Evolutionary conservation across 2,113 vertebrate genomes (phyloP), one percentile per base, ranked within the genome.

Genomic region (Nycticryphes semicollaris): DNA sequence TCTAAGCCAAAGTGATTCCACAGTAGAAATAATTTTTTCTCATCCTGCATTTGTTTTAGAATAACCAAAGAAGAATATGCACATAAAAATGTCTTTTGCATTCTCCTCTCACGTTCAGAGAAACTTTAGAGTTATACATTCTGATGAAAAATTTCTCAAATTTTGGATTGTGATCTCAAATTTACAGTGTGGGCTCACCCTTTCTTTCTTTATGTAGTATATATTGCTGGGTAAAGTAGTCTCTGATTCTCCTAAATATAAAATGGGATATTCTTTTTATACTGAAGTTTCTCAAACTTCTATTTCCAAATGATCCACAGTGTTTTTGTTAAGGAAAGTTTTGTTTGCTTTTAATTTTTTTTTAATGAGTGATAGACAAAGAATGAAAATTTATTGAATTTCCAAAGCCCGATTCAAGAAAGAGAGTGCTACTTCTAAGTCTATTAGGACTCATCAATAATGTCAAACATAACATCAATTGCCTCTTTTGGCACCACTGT

Each of bases 401-500:
- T 66, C 30, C 23, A 56, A 82, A 53, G 11, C 7, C 5, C 3
- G 45, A 3, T 25, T 72, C 6, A 59, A 68, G n/a, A 79, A 74
- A 51, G 28, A 48, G 8, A 35, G 23, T 70, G 8, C 1, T 45
- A 21, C 6, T 83, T 89, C 47, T n/a, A n/a, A n/a, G n/a, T 79
- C 37, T 47, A 20, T 22, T 45, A 39, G 9, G 18, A 62, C 2
- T 39, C 63, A 35, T 6, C 33, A 67, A 10, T 11, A 7, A 73
- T 24, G 12, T 4, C 33, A 24, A 78, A 74, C 3, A 10, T 25
- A 50, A 5, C 0, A 1, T 33, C 45, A 67, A 18, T 9, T 72
- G 8, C 0, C 6, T 4, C 9, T 87, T 23, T 28, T 56, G 19
- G 9, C 14, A 50, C 5, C 16, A 35, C 0, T 35, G 6, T 37